Conservation (phyloP, 2,113 vertebrate genomes). For the Gorsachius goisagi region DNA sequence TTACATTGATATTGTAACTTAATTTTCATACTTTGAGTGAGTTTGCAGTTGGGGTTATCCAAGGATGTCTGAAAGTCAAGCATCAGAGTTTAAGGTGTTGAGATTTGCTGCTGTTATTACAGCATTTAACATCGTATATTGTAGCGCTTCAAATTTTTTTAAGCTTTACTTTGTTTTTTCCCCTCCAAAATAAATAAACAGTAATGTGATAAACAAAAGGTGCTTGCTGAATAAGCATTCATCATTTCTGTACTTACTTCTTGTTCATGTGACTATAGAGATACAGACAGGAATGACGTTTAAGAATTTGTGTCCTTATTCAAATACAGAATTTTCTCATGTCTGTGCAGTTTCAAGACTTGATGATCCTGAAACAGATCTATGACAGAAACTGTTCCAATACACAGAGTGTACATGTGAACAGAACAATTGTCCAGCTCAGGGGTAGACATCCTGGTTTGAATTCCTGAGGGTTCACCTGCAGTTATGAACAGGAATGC, state of each 20-base stretch:
- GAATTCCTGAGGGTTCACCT: not conserved
- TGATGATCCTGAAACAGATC: not conserved
- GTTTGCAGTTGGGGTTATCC: not conserved
- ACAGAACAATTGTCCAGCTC: not conserved
- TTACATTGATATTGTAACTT: not conserved
- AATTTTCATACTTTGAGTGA: not conserved
- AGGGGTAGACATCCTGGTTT: not conserved
- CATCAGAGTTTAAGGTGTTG: not conserved
- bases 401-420: not conserved
- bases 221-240: not conserved
- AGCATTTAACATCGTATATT: not conserved
- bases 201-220: not conserved
- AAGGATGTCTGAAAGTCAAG: not conserved
- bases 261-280: not conserved
- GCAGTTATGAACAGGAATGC: not conserved
- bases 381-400: not conserved
- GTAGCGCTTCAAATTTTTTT: not conserved
- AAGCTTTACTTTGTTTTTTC: not conserved
- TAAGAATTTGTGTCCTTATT: not conserved
- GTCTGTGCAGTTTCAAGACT: not conserved
- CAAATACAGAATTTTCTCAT: not conserved
- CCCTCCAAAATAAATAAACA: not conserved
- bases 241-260: not conserved
- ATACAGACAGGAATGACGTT: not conserved
- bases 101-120: not conserved